phyloP scores from a whole-genome alignment of 2,113 vertebrate genomes.

The Muntiacus muntjak region DNA sequence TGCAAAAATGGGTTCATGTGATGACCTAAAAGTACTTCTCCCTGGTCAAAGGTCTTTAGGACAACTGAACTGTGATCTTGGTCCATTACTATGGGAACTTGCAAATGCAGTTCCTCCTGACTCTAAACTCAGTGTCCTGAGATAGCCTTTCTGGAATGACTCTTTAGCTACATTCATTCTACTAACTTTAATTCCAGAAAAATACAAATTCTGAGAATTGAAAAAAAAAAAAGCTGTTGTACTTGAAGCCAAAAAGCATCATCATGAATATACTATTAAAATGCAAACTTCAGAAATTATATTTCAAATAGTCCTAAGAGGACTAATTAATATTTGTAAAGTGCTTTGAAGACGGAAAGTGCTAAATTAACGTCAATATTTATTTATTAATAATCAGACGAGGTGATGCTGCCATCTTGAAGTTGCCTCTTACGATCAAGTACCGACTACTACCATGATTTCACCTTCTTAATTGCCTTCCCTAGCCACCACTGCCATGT shows the following conservation, averaged over 20 bases:
- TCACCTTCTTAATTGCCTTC: constrained; percentile 38
- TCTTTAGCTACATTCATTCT: neutral
- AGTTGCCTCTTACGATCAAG: constrained; percentile 58
- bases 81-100: neutral
- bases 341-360: constrained; percentile 73
- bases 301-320: constrained; percentile 72
- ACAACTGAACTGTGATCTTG: neutral
- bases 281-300: constrained; percentile 67
- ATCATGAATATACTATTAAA: constrained; percentile 59
- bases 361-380: constrained; percentile 76
- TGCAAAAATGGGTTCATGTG: neutral
- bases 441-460: neutral
- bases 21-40: neutral
- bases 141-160: neutral
- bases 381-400: constrained; percentile 75
- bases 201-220: neutral
- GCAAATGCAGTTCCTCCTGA: neutral
- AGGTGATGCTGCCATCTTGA: constrained; percentile 63
- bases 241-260: constrained; percentile 45
- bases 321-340: constrained; percentile 75
- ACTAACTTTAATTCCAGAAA: neutral
- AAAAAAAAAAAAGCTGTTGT: neutral
- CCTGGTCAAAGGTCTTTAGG: neutral
- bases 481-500: neutral
- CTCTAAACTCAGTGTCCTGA: neutral